These are phyloP conservation scores for Hapalemur alaotrensis DNA, from an alignment of 2,797 vertebrate genomes.

Conservation along the genomic window DNA sequence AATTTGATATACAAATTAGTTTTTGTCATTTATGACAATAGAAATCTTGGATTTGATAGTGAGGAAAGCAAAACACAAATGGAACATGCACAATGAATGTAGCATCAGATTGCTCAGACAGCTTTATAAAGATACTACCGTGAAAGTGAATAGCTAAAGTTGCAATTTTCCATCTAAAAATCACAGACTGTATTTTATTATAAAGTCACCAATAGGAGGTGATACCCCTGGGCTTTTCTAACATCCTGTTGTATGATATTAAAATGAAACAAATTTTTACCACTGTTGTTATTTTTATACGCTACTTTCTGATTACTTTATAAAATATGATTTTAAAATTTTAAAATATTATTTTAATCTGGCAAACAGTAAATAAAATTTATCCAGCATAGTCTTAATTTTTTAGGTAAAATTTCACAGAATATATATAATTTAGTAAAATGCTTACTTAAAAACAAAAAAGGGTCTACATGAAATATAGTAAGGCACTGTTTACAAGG, in stretches of 20 bases:
- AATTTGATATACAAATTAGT: background rate
- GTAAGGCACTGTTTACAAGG: background rate
- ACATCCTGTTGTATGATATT: background rate
- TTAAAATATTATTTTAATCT: background rate
- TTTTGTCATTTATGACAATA: background rate
- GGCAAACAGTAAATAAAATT: background rate
- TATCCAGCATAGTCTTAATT: background rate
- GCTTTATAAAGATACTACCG: background rate
- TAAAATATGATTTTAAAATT: background rate
- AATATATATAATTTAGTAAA: background rate
- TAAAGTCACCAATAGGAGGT: background rate
- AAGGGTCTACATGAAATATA: background rate
- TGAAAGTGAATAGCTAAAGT: background rate
- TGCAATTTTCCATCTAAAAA: background rate
- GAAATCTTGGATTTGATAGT: background rate
- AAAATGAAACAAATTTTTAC: background rate
- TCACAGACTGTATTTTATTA: background rate
- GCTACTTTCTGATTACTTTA: background rate
- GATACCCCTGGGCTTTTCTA: background rate
- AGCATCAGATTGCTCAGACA: background rate
- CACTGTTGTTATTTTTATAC: background rate
- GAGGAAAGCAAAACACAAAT: background rate
- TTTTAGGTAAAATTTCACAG: background rate
- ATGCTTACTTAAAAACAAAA: background rate
- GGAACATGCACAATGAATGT: background rate